Evolutionary conservation across 2,888 invertebrate species (phyloP).

Genomic region (Elmis aenea): DNA sequence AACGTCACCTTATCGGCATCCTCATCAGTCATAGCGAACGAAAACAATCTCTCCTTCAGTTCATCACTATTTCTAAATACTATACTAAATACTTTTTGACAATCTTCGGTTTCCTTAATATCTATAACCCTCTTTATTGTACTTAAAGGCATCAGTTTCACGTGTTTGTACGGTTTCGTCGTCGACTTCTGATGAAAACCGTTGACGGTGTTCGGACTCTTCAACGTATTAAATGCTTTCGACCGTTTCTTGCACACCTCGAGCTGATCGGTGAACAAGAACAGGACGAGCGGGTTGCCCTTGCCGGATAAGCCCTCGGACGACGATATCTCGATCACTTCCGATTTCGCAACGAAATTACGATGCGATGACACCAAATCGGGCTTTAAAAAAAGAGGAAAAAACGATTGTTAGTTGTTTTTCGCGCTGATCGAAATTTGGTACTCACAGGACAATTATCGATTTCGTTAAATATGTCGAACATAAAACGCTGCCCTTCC

Average conservation of each 20-base stretch:
- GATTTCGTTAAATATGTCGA: conserved; percentile 96
- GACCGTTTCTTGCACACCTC: conserved; percentile 88
- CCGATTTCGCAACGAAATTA: conserved; percentile 80
- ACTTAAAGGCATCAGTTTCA: conserved; percentile 82
- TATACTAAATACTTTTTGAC: conserved; percentile 85
- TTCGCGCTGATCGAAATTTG: too few relatives aligned
- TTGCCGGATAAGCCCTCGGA: conserved; percentile 75
- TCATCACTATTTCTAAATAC: conserved; percentile 83
- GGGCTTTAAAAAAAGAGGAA: conserved; percentile 59
- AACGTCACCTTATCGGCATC: conserved; percentile 77
- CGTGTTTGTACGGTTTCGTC: conserved; percentile 85
- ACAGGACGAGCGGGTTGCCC: conserved; percentile 76
- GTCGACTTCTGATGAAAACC: conserved; percentile 50
- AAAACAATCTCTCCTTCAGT: conserved; percentile 80
- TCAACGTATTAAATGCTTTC: conserved; percentile 65
- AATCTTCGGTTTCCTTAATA: conserved; percentile 82
- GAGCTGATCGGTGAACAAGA: conserved; percentile 90
- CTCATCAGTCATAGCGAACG: conserved; percentile 81
- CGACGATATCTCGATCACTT: conserved; percentile 76
- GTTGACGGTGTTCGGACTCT: conserved; percentile 62
- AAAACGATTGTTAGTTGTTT: too few relatives aligned
- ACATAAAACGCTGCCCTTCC: conserved; percentile 92
- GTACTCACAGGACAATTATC: conserved; percentile 87
- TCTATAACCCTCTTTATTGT: conserved; percentile 89
- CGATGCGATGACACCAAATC: conserved; percentile 91